phyloP scores from a whole-genome alignment of 2,113 vertebrate genomes.

The Notothenia coriiceps region DNA sequence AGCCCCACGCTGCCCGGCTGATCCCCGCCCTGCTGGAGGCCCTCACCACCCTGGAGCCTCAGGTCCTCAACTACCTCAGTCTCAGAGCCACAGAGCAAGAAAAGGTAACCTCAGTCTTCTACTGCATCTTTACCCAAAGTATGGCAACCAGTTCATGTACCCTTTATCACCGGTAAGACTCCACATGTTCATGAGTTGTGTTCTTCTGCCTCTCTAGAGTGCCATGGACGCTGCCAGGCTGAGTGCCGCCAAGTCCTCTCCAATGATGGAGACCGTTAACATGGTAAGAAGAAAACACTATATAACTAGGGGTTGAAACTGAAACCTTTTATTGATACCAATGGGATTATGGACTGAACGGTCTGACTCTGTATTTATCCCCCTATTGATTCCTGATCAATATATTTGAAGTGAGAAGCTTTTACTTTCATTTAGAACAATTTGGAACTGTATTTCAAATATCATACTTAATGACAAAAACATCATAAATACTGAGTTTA shows the following conservation, averaged over 20 bases:
- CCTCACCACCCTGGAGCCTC: conserved; percentile 94
- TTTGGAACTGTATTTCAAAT: too few relatives aligned
- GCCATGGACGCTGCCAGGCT: conserved; percentile 97
- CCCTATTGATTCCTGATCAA: too few relatives aligned
- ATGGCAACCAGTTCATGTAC: background rate
- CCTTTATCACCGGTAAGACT: background rate
- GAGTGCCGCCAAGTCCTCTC: conserved; percentile 96
- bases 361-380: too few relatives aligned
- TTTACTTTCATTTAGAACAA: too few relatives aligned
- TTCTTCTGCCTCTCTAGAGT: conserved; percentile 78
- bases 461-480: background rate
- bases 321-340: too few relatives aligned
- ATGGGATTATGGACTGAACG: too few relatives aligned
- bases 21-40: conserved; percentile 96
- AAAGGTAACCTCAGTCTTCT: conserved; percentile 85
- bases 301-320: too few relatives aligned
- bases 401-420: too few relatives aligned
- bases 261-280: conserved; percentile 99
- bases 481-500: background rate
- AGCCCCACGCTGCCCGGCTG: conserved; percentile 93
- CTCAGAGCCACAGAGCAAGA: conserved; percentile 97
- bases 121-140: background rate
- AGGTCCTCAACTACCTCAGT: conserved; percentile 98
- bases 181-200: background rate
- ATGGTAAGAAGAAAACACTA: conserved; percentile 85